Evolutionary conservation across 2,888 invertebrate species (phyloP).

Genomic region (Tipula vernalis): DNA sequence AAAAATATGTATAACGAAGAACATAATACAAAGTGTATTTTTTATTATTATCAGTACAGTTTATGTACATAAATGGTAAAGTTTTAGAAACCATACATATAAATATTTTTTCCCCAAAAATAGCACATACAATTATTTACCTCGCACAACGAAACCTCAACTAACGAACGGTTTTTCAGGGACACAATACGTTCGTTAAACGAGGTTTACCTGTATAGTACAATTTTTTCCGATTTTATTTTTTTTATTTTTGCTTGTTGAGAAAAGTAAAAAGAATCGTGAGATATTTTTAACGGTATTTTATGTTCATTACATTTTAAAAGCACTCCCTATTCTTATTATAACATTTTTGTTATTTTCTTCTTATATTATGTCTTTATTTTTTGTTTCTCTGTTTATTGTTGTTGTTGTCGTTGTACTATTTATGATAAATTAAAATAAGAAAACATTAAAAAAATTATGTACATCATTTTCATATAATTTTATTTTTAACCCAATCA

Average conservation of each 20-base stretch:
- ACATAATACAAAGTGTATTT: too few species aligned
- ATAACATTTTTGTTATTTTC: conserved; percentile 4
- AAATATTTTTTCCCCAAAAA: too few species aligned
- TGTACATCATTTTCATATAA: background rate
- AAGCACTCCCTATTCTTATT: conserved; percentile 4
- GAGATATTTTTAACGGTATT: conserved; percentile 4
- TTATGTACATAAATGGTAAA: too few species aligned
- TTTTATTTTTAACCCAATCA: background rate
- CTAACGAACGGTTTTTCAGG: too few species aligned
- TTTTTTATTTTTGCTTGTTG: background rate
- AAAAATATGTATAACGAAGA: too few species aligned
- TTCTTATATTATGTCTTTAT: background rate
- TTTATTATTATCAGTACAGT: too few species aligned
- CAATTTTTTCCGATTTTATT: background rate
- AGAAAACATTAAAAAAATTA: background rate
- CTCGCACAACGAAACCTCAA: too few species aligned
- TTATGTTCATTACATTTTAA: background rate
- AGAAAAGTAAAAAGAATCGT: conserved; percentile 4
- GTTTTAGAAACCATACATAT: too few species aligned
- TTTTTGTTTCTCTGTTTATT: background rate
- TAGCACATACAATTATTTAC: too few species aligned
- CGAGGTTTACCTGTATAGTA: too few species aligned
- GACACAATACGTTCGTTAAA: too few species aligned
- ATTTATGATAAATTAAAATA: background rate
- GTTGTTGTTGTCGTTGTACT: background rate